Conservation (phyloP, 2,113 vertebrate genomes). For the Myiozetetes cayanensis region DNA sequence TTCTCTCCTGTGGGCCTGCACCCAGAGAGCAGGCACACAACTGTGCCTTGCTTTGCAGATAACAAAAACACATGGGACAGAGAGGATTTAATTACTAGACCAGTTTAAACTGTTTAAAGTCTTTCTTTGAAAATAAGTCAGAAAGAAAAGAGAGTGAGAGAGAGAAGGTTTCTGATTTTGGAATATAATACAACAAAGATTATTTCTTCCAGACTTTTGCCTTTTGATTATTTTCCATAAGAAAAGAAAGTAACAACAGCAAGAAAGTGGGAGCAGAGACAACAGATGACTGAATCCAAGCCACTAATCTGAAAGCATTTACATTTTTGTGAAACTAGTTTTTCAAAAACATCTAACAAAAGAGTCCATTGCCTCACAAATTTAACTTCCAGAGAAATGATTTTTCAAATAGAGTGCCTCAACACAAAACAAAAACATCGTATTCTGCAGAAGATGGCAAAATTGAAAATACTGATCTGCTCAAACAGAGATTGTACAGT, state of each 20-base stretch:
- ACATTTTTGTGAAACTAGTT: neutral
- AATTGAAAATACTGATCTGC: neutral
- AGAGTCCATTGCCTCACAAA: neutral
- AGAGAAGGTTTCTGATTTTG: neutral
- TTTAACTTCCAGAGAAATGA: neutral
- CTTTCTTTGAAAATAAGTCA: neutral
- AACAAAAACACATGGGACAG: neutral
- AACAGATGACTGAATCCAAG: neutral
- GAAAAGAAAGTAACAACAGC: neutral
- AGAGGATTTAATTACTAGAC: neutral
- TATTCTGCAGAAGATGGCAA: neutral
- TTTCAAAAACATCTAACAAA: neutral
- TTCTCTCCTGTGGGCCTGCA: neutral
- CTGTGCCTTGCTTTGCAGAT: neutral
- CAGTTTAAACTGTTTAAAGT: neutral
- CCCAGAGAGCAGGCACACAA: neutral
- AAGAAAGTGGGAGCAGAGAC: neutral
- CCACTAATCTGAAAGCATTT: neutral
- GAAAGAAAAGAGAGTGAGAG: neutral
- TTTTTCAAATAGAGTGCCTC: neutral
- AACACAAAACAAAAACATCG: neutral
- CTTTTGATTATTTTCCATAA: neutral
- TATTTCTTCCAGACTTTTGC: neutral
- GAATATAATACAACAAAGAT: neutral
- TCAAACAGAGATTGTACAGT: neutral